Evolutionary conservation across 1,140 invertebrate genomes (phyloP).

Genomic region (Delia radicum): DNA sequence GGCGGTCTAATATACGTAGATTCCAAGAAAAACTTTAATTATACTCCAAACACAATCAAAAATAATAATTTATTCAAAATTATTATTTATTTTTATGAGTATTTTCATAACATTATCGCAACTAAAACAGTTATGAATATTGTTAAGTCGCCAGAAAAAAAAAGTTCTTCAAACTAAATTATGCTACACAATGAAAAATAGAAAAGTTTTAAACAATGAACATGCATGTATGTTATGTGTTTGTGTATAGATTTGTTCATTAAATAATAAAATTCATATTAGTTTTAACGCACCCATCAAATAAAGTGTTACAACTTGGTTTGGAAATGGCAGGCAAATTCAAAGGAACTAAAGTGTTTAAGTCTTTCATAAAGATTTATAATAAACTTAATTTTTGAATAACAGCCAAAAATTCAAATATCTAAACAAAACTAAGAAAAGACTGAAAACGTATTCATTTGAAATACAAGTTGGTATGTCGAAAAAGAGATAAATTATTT

Average conservation of each 20-base stretch:
- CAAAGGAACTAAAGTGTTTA: neutral
- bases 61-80: neutral
- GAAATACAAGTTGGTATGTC: neutral
- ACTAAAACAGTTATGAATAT: neutral
- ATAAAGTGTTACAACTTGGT: too few species aligned
- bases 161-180: neutral
- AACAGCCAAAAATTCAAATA: neutral
- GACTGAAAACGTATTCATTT: neutral
- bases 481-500: neutral
- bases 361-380: neutral
- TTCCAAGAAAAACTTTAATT: too few species aligned
- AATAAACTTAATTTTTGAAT: neutral
- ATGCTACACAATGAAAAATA: neutral
- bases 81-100: neutral
- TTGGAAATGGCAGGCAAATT: neutral
- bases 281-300: conserved; percentile 8
- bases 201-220: neutral
- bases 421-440: neutral
- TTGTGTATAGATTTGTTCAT: conserved; percentile 15
- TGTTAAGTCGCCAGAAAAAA: neutral
- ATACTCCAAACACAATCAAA: too few species aligned
- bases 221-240: neutral
- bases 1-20: too few species aligned
- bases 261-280: conserved; percentile 30
- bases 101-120: neutral